These are phyloP conservation scores for Shargacucullia verbasci DNA, from an alignment of 2,888 invertebrate genomes.

Conservation along the genomic window DNA sequence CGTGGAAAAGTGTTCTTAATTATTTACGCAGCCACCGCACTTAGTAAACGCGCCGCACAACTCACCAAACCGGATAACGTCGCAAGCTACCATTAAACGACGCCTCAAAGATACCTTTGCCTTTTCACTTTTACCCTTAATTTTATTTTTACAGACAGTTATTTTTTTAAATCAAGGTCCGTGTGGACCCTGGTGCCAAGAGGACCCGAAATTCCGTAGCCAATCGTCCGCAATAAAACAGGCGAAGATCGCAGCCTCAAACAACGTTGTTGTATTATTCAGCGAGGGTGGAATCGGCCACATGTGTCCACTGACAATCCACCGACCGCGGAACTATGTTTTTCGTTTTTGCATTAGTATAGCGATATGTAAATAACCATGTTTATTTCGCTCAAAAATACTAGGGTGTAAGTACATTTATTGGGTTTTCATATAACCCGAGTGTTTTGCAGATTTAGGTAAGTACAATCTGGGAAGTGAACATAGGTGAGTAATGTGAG, in stretches of 20 bases:
- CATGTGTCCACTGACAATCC: conserved; percentile 79
- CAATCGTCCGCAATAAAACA: conserved; percentile 82
- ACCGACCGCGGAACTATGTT: conserved; percentile 60
- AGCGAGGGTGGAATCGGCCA: conserved; percentile 69
- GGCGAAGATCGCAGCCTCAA: conserved; percentile 73
- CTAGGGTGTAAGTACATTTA: conserved; percentile 11
- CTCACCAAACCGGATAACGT: conserved; percentile 58
- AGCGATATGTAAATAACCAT: conserved; percentile 48
- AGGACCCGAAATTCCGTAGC: conserved; percentile 67
- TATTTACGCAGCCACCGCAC: conserved; percentile 77
- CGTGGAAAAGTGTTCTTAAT: conserved; percentile 82
- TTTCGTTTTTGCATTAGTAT: conserved; percentile 55
- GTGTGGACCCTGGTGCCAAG: conserved; percentile 55
- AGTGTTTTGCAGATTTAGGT: conserved; percentile 46
- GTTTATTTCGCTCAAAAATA: conserved; percentile 53
- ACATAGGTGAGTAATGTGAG: conserved; percentile 61
- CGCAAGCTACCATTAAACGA: conserved; percentile 49
- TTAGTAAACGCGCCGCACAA: conserved; percentile 69
- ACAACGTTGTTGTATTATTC: conserved; percentile 82
- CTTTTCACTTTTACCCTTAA: conserved; percentile 50
- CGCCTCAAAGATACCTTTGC: conserved; percentile 52
- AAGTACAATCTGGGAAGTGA: conserved; percentile 40
- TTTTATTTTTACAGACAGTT: conserved; percentile 48
- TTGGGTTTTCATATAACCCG: conserved; percentile 21
- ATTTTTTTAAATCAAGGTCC: conserved; percentile 64